phyloP scores from a whole-genome alignment of 1,140 invertebrate genomes.

The Spodoptera frugiperda region DNA sequence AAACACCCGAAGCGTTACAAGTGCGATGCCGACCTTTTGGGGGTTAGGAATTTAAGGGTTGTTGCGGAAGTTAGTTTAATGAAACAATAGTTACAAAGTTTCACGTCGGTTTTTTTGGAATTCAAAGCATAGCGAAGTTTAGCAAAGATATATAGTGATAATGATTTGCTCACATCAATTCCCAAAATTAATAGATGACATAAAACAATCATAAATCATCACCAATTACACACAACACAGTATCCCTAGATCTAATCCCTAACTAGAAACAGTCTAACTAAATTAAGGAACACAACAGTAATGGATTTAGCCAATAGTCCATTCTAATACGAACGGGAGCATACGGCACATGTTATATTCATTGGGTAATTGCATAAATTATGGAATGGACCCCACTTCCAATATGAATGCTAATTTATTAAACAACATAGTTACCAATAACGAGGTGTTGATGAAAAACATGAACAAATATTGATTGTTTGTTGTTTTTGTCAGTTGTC shows the following conservation, averaged over 20 bases:
- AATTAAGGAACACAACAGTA: slow-evolving; percentile 18
- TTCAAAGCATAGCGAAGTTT: too few species aligned
- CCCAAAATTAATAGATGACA: too few species aligned
- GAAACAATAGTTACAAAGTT: too few species aligned
- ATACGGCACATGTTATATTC: slow-evolving; percentile 36
- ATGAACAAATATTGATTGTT: neutral
- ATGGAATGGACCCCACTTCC: slow-evolving; percentile 19
- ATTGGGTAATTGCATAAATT: slow-evolving; percentile 41
- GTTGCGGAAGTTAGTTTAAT: too few species aligned
- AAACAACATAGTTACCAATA: slow-evolving; percentile 6
- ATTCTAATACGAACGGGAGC: slow-evolving; percentile 3
- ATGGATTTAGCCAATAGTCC: slow-evolving; percentile 25
- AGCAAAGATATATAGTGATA: too few species aligned
- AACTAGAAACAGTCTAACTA: slow-evolving; percentile 6
- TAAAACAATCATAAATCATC: slow-evolving; percentile 6
- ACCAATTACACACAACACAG: neutral
- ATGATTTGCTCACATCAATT: too few species aligned
- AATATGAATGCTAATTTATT: slow-evolving; percentile 34
- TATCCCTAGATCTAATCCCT: too few species aligned
- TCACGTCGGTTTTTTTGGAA: too few species aligned
- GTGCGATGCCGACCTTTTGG: too few species aligned
- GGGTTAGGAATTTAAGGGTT: too few species aligned
- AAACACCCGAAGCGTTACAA: too few species aligned
- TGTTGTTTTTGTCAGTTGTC: neutral
- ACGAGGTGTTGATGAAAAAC: slow-evolving; percentile 13